These are phyloP conservation scores for Drosophila barbarae DNA, from an alignment of 2,888 invertebrate species.

Conservation along the genomic window DNA sequence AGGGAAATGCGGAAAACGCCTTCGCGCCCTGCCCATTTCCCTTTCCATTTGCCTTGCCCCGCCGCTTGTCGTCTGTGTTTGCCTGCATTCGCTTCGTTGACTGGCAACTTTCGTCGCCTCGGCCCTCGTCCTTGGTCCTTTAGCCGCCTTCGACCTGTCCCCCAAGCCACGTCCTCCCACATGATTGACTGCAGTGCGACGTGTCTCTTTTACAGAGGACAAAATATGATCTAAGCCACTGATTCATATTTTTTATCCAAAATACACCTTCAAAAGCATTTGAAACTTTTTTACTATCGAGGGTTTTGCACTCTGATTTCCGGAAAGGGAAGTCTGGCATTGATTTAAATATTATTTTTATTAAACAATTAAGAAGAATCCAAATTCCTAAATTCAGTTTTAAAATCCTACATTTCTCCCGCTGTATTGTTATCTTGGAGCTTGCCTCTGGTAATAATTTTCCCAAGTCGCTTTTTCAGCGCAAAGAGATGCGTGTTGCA, in stretches of 20 bases:
- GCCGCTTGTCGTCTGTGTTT: slow-evolving; percentile 62
- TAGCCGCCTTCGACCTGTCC: slow-evolving; percentile 1
- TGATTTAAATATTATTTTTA: background rate
- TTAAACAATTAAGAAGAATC: too few relatives aligned
- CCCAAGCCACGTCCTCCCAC: slow-evolving; percentile 33
- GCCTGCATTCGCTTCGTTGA: slow-evolving; percentile 73
- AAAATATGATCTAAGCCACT: slow-evolving; percentile 11
- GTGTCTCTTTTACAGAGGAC: slow-evolving; percentile 49
- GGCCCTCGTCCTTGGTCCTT: slow-evolving; percentile 43
- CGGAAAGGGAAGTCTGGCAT: background rate
- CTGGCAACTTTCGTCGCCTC: slow-evolving; percentile 70
- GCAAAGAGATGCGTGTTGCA: slow-evolving; percentile 59
- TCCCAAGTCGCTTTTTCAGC: slow-evolving; percentile 26
- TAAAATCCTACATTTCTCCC: background rate
- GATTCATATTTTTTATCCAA: slow-evolving; percentile 2
- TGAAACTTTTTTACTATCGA: background rate
- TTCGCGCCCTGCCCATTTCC: slow-evolving; percentile 43
- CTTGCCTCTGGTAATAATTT: slow-evolving; percentile 57
- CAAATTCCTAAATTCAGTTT: background rate
- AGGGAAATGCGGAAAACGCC: slow-evolving; percentile 70
- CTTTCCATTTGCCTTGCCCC: background rate
- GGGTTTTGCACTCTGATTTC: background rate
- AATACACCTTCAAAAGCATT: background rate
- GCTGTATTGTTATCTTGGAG: background rate
- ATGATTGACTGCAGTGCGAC: slow-evolving; percentile 73